Evolutionary conservation across 2,888 invertebrate genomes (phyloP).

Genomic region (Drosophila stalkeri): DNA sequence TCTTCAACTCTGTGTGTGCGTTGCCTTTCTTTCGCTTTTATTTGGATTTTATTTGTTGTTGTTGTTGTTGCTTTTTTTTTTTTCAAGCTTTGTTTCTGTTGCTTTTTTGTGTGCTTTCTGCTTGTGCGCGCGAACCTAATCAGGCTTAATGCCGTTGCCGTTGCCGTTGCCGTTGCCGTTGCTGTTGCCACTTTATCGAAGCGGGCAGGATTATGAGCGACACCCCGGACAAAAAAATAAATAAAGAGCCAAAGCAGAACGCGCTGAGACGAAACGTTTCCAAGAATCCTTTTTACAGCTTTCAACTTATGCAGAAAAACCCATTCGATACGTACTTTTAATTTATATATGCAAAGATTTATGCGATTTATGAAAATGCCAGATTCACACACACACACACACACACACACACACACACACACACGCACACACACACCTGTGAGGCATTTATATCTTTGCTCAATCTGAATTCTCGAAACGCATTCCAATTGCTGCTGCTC

Average conservation of each 20-base stretch:
- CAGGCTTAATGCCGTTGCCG: constrained; percentile 73
- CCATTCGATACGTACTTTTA: constrained; percentile 40
- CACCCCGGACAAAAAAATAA: constrained; percentile 17
- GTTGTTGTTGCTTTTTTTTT: not conserved
- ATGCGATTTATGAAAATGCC: constrained; percentile 46
- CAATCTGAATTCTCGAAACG: constrained; percentile 10
- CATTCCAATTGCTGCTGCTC: constrained; percentile 11
- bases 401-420: constrained; percentile 3
- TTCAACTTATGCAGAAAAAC: constrained; percentile 45
- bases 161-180: constrained; percentile 22
- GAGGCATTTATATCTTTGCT: constrained; percentile 24
- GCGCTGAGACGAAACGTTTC: constrained; percentile 30
- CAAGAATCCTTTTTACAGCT: constrained; percentile 49
- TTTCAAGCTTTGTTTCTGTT: constrained; percentile 4
- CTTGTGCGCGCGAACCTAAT: constrained; percentile 57
- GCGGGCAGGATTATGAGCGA: constrained; percentile 34
- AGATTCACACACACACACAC: constrained; percentile 7
- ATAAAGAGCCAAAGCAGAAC: not conserved
- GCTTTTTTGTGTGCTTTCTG: constrained; percentile 8
- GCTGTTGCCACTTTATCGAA: constrained; percentile 33
- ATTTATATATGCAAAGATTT: constrained; percentile 43
- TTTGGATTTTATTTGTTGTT: not conserved
- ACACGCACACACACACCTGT: constrained; percentile 6
- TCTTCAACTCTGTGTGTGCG: constrained; percentile 39
- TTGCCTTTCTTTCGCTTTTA: constrained; percentile 27